Base-by-base conservation (phyloP, 2,113 vertebrate species). In the Mionectes macconnelli region DNA sequence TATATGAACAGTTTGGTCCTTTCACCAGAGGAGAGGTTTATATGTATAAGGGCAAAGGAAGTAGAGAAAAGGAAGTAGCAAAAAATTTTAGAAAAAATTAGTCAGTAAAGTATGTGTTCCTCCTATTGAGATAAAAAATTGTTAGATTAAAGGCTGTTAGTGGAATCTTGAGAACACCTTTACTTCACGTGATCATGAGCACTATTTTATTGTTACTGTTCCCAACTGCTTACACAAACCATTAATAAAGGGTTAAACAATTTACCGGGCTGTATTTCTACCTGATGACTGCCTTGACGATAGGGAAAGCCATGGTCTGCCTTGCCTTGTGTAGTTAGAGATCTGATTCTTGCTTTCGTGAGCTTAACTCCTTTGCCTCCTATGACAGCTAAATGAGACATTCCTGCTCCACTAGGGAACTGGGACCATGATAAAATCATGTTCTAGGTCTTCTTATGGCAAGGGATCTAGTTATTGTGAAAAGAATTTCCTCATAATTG, bases 1-100 rank as follows among this genome's bases (percentile, higher is more conserved):
- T 95, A 93, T 66, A 80, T 64, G 70, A 94, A 93, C 84, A 70
- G 84, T 88, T 94, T 91, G 52, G 82, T 81, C 69, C 57, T 59
- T 95, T 93, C 70, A 57, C 91, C 92, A 93, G 92, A 96, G 96
- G 90, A 82, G 93, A 63, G 66, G 27, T 95, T 95, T 94, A 49
- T 73, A 80, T 76, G 39, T 74, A 42, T 73, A 73, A 80, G 31
- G 72, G 77, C 22, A 84, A 89, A 89, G 30, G 30, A 78, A 80
- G 37, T 47, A 16, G 56, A 90, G 81, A 91, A 82, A 91, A 77
- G 18, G 37, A 90, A 89, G 67, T 40, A 85, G 42, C 42, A 69
- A 68, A 8, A 8, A 39, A 60, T 89, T 90, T 59, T 87, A 92
- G 62, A 76, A 76, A 79, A 50, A 75, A 40, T 19, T 77, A 89